These are phyloP conservation scores for Hyppa rectilinea DNA, from an alignment of 2,888 invertebrate species.

Conservation along the genomic window DNA sequence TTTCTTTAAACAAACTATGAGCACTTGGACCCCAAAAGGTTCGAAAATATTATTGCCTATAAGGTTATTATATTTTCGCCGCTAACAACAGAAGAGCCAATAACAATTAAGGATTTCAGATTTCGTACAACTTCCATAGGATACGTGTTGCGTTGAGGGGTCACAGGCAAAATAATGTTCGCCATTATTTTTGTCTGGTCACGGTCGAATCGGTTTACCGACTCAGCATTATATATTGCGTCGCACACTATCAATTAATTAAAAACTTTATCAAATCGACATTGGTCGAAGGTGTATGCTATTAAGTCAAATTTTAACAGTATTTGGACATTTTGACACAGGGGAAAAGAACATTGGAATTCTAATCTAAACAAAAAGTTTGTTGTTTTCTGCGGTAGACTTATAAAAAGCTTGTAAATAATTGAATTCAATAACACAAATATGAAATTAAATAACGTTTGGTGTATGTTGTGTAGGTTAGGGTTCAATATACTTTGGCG, in stretches of 20 bases:
- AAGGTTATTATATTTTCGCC: no score
- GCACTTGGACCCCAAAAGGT: no score
- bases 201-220: not conserved
- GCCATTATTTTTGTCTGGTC: not conserved
- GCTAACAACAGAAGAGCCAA: no score
- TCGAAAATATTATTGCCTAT: no score
- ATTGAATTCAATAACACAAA: conserved; percentile 4
- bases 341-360: not conserved
- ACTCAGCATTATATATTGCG: not conserved
- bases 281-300: not conserved
- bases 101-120: no score
- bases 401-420: not conserved
- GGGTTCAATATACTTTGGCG: no score
- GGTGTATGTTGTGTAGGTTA: no score
- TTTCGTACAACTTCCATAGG: no score
- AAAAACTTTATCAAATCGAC: not conserved
- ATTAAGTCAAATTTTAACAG: not conserved
- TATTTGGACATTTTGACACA: not conserved
- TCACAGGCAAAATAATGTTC: no score
- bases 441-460: not conserved
- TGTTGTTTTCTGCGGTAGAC: not conserved
- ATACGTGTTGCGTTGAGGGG: no score
- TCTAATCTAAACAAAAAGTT: not conserved
- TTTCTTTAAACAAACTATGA: no score
- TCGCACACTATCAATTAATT: not conserved